phyloP scores from a whole-genome alignment of 64 coral and sea anemone species.

The Actinia equina region DNA sequence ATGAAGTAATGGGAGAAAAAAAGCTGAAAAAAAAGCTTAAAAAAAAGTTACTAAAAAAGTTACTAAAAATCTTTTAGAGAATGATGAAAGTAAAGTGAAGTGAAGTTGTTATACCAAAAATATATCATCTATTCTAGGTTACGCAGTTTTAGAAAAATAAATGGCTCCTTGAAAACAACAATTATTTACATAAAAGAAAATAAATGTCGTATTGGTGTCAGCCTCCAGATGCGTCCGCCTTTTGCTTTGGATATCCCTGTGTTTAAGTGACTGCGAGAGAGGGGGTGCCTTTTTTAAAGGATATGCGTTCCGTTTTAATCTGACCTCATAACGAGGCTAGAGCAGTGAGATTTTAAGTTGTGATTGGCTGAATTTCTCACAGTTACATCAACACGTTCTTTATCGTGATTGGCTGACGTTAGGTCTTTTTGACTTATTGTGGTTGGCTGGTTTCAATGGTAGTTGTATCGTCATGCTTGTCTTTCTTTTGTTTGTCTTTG shows the following conservation, averaged over 20 bases:
- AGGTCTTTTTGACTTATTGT: not conserved
- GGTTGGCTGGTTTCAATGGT: not conserved
- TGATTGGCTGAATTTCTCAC: not conserved
- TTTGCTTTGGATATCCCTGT: not conserved
- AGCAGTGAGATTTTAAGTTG: not conserved
- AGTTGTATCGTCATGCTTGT: not conserved
- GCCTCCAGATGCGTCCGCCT: not conserved
- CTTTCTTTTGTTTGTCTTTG: not conserved
- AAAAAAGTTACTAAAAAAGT: not conserved
- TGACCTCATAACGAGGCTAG: not conserved
- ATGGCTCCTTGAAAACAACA: not conserved
- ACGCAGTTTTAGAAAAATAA: not conserved
- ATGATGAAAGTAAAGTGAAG: not conserved
- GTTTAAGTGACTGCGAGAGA: not conserved
- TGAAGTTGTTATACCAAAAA: not conserved
- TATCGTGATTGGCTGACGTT: not conserved
- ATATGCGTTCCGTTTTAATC: not conserved
- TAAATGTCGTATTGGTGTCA: not conserved
- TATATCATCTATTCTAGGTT: not conserved
- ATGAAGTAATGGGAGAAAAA: not conserved
- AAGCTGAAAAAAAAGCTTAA: too few species aligned
- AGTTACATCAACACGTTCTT: not conserved
- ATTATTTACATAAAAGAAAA: not conserved
- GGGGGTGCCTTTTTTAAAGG: not conserved
- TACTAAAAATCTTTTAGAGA: not conserved